Percentiles rank a stretch among this genome's conserved stretches.
These are phyloP conservation scores for Caenorhabditis sp. DNA, from an alignment of 2,888 invertebrate genomes.

Conservation along the genomic window DNA sequence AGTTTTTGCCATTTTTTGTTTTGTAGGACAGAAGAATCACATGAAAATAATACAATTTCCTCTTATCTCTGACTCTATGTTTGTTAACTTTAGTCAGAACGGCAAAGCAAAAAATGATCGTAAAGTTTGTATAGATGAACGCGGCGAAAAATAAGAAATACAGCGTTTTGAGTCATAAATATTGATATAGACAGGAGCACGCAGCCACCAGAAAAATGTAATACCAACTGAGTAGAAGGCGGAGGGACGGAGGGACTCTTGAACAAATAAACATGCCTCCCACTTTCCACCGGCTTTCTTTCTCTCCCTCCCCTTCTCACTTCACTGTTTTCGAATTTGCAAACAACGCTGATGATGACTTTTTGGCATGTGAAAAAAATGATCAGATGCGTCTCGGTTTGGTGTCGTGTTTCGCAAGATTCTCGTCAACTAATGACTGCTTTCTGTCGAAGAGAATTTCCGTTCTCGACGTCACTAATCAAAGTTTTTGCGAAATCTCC, in stretches of 20 bases:
- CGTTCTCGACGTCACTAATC: too few relatives aligned
- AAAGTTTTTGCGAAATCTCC: not conserved
- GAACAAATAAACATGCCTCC: constrained; percentile 56
- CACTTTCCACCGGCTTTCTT: constrained; percentile 20
- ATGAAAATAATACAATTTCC: not conserved
- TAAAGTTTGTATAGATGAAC: constrained; percentile 41
- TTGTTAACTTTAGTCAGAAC: not conserved
- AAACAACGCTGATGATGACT: not conserved
- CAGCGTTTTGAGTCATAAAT: constrained; percentile 46
- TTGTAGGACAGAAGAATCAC: not conserved
- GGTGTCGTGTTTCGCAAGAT: not conserved
- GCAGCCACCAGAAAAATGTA: constrained; percentile 40
- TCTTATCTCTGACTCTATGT: not conserved
- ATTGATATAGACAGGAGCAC: constrained; percentile 25
- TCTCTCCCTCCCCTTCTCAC: constrained; percentile 22
- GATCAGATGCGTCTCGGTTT: too few relatives aligned
- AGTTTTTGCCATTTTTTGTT: not conserved
- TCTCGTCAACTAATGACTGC: too few relatives aligned
- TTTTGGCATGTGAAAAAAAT: not conserved
- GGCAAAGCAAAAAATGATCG: constrained; percentile 17
- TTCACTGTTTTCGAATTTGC: constrained; percentile 9
- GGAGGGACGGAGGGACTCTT: constrained; percentile 34
- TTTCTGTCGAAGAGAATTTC: too few relatives aligned
- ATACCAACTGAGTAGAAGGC: constrained; percentile 31
- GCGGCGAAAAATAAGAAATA: constrained; percentile 12